phyloP scores from a whole-genome alignment of 2,888 invertebrate genomes.

The Eilema griseolum region DNA sequence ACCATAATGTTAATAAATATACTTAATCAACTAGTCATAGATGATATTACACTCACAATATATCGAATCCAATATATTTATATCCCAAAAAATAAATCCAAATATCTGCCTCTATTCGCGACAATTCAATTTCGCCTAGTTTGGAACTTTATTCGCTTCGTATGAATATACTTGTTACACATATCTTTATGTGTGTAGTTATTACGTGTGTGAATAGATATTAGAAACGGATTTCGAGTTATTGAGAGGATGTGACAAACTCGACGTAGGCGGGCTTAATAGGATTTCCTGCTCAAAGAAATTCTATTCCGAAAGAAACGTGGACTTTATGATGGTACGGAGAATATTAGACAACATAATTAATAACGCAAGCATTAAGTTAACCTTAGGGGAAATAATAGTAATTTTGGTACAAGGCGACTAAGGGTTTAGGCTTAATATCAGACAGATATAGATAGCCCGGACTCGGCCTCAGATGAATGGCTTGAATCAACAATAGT shows the following conservation, averaged over 20 bases:
- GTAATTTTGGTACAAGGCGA: too few relatives aligned
- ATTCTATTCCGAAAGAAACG: not conserved
- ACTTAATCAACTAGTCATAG: too few relatives aligned
- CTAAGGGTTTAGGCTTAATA: too few relatives aligned
- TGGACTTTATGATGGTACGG: not conserved
- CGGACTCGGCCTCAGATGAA: too few relatives aligned
- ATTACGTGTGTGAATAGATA: constrained; percentile 11
- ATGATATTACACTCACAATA: too few relatives aligned
- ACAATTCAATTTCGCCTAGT: constrained; percentile 23
- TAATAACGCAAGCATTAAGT: not conserved
- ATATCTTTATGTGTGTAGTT: constrained; percentile 5
- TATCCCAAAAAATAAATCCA: not conserved
- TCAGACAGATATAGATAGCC: too few relatives aligned
- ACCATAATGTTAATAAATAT: too few relatives aligned
- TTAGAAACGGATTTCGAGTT: constrained; percentile 4
- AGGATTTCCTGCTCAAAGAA: not conserved
- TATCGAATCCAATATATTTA: not conserved
- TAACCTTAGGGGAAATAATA: too few relatives aligned
- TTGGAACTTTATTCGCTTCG: constrained; percentile 12
- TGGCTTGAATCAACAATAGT: too few relatives aligned
- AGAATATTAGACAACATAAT: not conserved
- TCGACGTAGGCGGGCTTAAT: constrained; percentile 1
- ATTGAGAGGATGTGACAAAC: not conserved
- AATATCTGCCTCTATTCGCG: constrained; percentile 11
- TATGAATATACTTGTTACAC: constrained; percentile 21